A percentile compares a stretch with the other conserved stretches of the same genome.
Evolutionary conservation across 2,888 invertebrate genomes (phyloP).

Genomic region (Thalpophila matura): DNA sequence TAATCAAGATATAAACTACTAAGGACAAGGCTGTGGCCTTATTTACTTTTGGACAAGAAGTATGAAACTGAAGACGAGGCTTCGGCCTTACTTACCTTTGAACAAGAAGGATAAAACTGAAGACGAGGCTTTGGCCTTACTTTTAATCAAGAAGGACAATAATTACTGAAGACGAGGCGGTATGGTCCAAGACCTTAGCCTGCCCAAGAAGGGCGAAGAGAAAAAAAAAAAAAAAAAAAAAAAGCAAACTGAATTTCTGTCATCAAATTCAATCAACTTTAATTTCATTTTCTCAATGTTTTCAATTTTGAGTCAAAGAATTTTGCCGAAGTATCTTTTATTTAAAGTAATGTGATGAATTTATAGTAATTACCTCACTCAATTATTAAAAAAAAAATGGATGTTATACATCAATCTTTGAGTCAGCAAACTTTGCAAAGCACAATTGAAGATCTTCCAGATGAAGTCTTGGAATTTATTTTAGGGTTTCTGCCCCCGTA

Average conservation of each 20-base stretch:
- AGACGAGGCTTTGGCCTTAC: no score
- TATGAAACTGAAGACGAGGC: no score
- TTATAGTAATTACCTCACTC: conserved; percentile 17
- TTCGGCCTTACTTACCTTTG: no score
- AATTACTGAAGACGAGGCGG: no score
- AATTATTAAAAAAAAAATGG: conserved; percentile 74
- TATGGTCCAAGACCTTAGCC: no score
- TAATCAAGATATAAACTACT: no score
- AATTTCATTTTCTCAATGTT: conserved; percentile 60
- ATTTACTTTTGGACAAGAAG: no score
- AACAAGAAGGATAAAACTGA: no score
- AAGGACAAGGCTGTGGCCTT: no score
- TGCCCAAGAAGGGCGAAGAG: no score
- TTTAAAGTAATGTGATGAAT: conserved; percentile 59
- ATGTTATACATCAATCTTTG: conserved; percentile 78
- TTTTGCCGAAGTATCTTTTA: conserved; percentile 39
- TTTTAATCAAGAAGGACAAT: no score
- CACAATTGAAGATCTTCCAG: conserved; percentile 94
- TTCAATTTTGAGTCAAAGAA: conserved; percentile 48
- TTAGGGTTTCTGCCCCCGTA: conserved; percentile 97
- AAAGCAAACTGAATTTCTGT: conserved; percentile 46
- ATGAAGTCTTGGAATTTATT: conserved; percentile 98
- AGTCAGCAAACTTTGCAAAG: conserved; percentile 77
- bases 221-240: no score
- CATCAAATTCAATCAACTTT: conserved; percentile 57